phyloP scores from a whole-genome alignment of 2,888 invertebrate genomes.

The Blastobasis adustella region DNA sequence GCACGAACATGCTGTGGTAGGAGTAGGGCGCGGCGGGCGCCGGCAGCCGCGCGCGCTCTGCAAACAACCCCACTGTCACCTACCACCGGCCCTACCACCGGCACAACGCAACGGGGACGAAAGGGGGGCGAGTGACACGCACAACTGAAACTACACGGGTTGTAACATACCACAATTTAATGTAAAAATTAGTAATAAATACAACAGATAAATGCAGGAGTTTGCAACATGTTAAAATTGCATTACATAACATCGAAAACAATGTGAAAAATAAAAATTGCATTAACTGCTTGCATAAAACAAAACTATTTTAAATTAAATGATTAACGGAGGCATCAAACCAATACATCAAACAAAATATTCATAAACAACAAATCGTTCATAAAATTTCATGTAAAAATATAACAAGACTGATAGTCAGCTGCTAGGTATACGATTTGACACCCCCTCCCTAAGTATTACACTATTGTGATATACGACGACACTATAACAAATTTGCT shows the following conservation, averaged over 20 bases:
- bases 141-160: slow-evolving; percentile 72
- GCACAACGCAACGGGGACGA: slow-evolving; percentile 26
- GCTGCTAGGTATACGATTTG: slow-evolving; percentile 68
- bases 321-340: slow-evolving; percentile 73
- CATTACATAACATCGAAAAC: slow-evolving; percentile 74
- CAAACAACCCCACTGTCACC: slow-evolving; percentile 25
- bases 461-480: slow-evolving; percentile 73
- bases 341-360: slow-evolving; percentile 68
- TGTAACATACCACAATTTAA: slow-evolving; percentile 83
- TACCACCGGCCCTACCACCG: not conserved
- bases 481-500: slow-evolving; percentile 74
- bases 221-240: slow-evolving; percentile 76
- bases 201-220: slow-evolving; percentile 80
- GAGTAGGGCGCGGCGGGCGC: slow-evolving; percentile 65
- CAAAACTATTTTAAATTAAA: slow-evolving; percentile 72
- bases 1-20: slow-evolving; percentile 90
- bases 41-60: slow-evolving; percentile 53
- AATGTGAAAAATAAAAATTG: slow-evolving; percentile 73
- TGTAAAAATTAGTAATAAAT: slow-evolving; percentile 83
- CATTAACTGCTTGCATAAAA: slow-evolving; percentile 75
- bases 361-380: slow-evolving; percentile 69
- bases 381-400: slow-evolving; percentile 70
- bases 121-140: slow-evolving; percentile 50
- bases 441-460: slow-evolving; percentile 72
- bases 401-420: slow-evolving; percentile 59